Base-by-base conservation (phyloP, 2,113 vertebrate species). In the Xiphophorus couchianus region DNA sequence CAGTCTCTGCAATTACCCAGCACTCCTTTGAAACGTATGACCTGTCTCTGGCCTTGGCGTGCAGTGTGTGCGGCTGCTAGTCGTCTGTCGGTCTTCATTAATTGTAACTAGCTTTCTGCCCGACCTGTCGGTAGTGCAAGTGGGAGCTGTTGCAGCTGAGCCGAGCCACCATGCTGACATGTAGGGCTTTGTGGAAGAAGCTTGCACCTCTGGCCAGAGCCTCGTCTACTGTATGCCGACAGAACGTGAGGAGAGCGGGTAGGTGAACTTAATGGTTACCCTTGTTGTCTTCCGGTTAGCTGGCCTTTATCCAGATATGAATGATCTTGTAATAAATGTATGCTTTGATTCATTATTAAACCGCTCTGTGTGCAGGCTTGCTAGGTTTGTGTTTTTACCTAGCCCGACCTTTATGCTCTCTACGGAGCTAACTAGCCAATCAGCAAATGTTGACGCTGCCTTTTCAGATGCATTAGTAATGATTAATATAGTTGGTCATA, bases 31-130 rank as follows among this genome's bases (percentile, higher is more conserved):
- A 2, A 81, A 75, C 74, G 78, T 76, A 35, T 93, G 92, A 92
- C 92, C 92, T 93, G 92, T 87, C 72, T 76, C 78, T 91, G 92
- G 92, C 92, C 92, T 93, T 93, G 90, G 82, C 37, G 87, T 84
- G 80, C 69, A 62, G 31, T 81, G 60, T 68, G 39, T 82, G 63
- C 66, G 15, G 69, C 74, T 63, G 83, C 89, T 90, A 77, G 73
- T 51, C 66, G 77, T 74, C 84, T 11, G 44, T 65, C 0, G 61
- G 61, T 28, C 37, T 75, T n/a, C 8, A 15, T 74, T 48, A 69
- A 48, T 58, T 61, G 1, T 19, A 84, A 37, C 63, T 8, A 48
- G 76, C 62, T 30, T 83, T 68, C 51, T 42, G 66, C 30, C 80
- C 44, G 75, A 87, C 29, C 25, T 67, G 48, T 64, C 69, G 35